Conservation (phyloP, 1,140 invertebrate genomes). For the Aphelenchoides fujianensis region DNA sequence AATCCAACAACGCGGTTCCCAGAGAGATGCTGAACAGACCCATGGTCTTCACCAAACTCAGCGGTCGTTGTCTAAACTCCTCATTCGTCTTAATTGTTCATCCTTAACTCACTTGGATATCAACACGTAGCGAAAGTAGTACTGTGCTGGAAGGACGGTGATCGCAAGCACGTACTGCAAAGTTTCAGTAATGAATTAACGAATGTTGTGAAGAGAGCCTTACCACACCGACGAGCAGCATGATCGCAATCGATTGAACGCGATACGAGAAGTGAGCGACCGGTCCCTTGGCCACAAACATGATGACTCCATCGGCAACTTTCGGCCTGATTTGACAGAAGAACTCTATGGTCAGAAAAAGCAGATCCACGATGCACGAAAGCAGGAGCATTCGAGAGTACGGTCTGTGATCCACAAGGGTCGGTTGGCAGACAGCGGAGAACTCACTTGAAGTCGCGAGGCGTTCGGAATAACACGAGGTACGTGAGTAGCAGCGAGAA, state of each 20-base stretch:
- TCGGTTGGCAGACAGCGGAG: no score
- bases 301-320: background rate
- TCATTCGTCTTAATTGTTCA: background rate
- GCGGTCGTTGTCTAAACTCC: background rate
- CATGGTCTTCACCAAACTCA: background rate
- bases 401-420: background rate
- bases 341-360: background rate
- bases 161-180: background rate
- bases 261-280: background rate
- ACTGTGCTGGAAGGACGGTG: background rate
- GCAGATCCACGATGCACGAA: background rate
- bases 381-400: conserved; percentile 5
- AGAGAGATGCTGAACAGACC: background rate
- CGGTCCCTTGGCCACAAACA: background rate
- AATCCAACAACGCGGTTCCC: background rate
- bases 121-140: background rate
- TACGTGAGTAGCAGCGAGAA: background rate
- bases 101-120: background rate
- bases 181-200: no score
- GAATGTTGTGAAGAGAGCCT: no score
- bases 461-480: conserved; percentile 1
- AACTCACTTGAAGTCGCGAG: conserved; percentile 3
- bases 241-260: background rate
- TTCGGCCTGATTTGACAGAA: background rate
- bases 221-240: background rate